These are phyloP conservation scores for Aradus depressus DNA, from an alignment of 2,888 invertebrate species.

Conservation along the genomic window DNA sequence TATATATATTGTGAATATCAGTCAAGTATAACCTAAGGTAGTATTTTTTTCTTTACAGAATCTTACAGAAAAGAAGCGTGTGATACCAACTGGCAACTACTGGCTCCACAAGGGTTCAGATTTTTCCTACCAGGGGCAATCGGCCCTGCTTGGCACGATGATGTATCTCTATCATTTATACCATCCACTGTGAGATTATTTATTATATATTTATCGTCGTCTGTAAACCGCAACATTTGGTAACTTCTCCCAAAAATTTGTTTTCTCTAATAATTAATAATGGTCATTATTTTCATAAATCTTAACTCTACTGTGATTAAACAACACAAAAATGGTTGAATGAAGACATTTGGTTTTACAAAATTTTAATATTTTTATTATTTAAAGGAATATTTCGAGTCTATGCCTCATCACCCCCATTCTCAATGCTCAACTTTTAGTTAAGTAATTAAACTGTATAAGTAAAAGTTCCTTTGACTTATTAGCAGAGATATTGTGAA, in stretches of 20 bases:
- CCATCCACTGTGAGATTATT: slow-evolving; percentile 35
- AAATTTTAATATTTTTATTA: slow-evolving; percentile 17
- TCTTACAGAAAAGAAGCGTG: not conserved
- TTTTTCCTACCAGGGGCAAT: slow-evolving; percentile 58
- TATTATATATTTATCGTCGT: not conserved
- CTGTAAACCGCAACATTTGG: no score
- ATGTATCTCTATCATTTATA: slow-evolving; percentile 43
- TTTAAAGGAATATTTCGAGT: no score
- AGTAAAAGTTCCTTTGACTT: no score
- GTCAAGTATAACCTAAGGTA: not conserved
- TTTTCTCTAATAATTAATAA: no score
- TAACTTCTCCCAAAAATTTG: no score
- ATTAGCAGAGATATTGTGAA: no score
- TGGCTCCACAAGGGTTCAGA: slow-evolving; percentile 52
- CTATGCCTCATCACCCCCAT: no score
- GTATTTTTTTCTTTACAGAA: slow-evolving; percentile 9
- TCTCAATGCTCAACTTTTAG: no score
- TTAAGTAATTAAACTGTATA: no score
- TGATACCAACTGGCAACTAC: slow-evolving; percentile 51
- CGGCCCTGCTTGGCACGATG: slow-evolving; percentile 57
- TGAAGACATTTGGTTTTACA: not conserved
- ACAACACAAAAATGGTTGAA: not conserved
- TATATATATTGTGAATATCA: not conserved
- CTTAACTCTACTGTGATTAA: not conserved
- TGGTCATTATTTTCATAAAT: no score